These are phyloP conservation scores for Microchrysa polita DNA, from an alignment of 2,888 invertebrate genomes.

Conservation along the genomic window DNA sequence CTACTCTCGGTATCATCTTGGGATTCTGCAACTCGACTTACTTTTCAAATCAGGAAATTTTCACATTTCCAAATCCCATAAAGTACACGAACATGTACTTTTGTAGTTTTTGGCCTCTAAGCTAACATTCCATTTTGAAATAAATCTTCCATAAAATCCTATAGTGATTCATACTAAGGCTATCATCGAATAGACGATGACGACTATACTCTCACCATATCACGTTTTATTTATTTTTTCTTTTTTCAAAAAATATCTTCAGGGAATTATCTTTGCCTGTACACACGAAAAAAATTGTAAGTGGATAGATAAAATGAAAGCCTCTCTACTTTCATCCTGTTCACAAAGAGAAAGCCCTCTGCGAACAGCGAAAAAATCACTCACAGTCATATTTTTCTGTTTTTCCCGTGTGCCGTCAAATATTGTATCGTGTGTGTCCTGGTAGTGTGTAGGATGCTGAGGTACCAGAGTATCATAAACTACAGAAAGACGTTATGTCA, in stretches of 20 bases:
- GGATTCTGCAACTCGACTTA: too few relatives aligned
- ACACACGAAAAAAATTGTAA: conserved; percentile 19
- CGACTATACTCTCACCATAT: not conserved
- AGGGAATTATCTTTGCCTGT: too few relatives aligned
- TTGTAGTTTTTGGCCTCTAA: too few relatives aligned
- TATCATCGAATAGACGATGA: not conserved
- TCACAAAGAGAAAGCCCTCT: too few relatives aligned
- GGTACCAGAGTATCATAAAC: not conserved
- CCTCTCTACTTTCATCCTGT: not conserved
- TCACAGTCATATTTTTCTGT: not conserved
- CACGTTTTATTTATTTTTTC: not conserved
- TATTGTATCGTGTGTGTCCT: not conserved
- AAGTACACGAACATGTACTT: too few relatives aligned
- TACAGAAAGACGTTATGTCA: conserved; percentile 8
- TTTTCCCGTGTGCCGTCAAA: not conserved
- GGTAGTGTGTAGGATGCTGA: too few relatives aligned
- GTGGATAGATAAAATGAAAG: conserved; percentile 28
- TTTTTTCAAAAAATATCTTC: not conserved
- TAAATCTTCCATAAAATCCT: too few relatives aligned
- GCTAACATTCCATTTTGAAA: too few relatives aligned
- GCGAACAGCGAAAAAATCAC: conserved; percentile 31
- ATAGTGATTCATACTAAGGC: not conserved
- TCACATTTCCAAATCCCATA: too few relatives aligned
- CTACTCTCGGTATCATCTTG: too few relatives aligned
- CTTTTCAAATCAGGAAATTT: too few relatives aligned